phyloP scores from a whole-genome alignment of 1,140 invertebrate species.

The Drosophila santomea region DNA sequence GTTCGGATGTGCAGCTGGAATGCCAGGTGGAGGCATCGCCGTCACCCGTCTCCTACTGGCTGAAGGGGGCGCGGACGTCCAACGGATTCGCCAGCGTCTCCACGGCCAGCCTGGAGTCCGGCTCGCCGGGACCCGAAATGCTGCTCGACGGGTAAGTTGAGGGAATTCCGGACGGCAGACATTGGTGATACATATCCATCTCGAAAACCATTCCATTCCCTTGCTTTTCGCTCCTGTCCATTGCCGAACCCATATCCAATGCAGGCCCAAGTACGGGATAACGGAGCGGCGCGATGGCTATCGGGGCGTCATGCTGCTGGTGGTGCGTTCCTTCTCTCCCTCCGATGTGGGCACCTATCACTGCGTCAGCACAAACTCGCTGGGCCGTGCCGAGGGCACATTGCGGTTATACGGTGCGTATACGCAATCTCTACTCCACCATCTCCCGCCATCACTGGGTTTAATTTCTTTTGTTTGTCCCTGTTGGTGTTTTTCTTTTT shows the following conservation, averaged over 20 bases:
- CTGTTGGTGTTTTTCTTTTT: background rate
- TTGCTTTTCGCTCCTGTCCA: background rate
- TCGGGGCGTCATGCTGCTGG: slow-evolving; percentile 93
- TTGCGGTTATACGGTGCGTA: slow-evolving; percentile 94
- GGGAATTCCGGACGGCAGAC: slow-evolving; percentile 21
- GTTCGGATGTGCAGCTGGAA: slow-evolving; percentile 91
- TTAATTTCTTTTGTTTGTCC: slow-evolving; percentile 36
- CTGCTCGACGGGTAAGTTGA: slow-evolving; percentile 90
- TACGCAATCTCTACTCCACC: slow-evolving; percentile 50
- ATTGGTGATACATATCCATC: slow-evolving; percentile 26
- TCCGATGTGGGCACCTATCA: slow-evolving; percentile 95
- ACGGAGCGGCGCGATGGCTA: slow-evolving; percentile 91
- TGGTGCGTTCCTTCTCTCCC: slow-evolving; percentile 91
- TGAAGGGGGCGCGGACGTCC: slow-evolving; percentile 88
- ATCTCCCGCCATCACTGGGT: slow-evolving; percentile 11
- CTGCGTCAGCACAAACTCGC: slow-evolving; percentile 95
- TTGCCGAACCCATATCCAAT: slow-evolving; percentile 23
- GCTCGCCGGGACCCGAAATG: slow-evolving; percentile 87
- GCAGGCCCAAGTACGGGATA: slow-evolving; percentile 92
- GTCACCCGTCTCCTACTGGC: slow-evolving; percentile 93
- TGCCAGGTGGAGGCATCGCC: slow-evolving; percentile 94
- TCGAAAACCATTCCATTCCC: slow-evolving; percentile 4
- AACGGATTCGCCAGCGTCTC: slow-evolving; percentile 73
- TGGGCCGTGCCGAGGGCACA: slow-evolving; percentile 93
- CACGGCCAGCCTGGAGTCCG: slow-evolving; percentile 72